phyloP scores from a whole-genome alignment of 1,140 invertebrate species.

The Hydropsyche tenuis region DNA sequence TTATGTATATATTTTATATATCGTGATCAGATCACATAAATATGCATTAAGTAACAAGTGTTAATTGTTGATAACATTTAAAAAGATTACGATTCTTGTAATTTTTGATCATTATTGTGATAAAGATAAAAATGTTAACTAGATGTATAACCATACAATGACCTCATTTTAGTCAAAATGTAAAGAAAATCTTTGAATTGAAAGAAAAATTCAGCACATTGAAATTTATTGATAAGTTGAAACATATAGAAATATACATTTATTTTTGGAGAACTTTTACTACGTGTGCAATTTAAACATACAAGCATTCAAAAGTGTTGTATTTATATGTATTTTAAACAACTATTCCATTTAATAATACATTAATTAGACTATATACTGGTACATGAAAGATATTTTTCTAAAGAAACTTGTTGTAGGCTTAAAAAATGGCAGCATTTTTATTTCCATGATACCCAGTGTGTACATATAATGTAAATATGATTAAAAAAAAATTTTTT shows the following conservation, averaged over 20 bases:
- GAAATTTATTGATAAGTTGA: not conserved
- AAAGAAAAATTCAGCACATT: not conserved
- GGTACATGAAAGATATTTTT: not conserved
- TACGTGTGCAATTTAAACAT: not conserved
- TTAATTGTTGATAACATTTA: not conserved
- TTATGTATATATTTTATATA: not conserved
- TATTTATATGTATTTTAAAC: not conserved
- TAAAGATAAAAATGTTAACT: slow-evolving; percentile 20
- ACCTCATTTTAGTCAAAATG: slow-evolving; percentile 3
- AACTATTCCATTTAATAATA: not conserved
- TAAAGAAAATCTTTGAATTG: not conserved
- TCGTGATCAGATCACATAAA: not conserved
- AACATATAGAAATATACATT: not conserved
- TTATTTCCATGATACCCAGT: too few relatives aligned
- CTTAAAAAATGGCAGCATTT: too few relatives aligned
- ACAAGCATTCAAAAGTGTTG: not conserved
- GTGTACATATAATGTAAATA: too few relatives aligned
- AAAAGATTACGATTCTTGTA: not conserved
- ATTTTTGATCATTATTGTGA: slow-evolving; percentile 20
- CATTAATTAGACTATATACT: too few relatives aligned
- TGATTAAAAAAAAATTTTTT: too few relatives aligned
- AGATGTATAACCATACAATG: slow-evolving; percentile 21
- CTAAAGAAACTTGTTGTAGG: too few relatives aligned
- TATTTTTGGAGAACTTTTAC: not conserved
- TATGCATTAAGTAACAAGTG: slow-evolving; percentile 6